Evolutionary conservation across 2,113 vertebrate genomes (phyloP).

Genomic region (Asarcornis scutulata): DNA sequence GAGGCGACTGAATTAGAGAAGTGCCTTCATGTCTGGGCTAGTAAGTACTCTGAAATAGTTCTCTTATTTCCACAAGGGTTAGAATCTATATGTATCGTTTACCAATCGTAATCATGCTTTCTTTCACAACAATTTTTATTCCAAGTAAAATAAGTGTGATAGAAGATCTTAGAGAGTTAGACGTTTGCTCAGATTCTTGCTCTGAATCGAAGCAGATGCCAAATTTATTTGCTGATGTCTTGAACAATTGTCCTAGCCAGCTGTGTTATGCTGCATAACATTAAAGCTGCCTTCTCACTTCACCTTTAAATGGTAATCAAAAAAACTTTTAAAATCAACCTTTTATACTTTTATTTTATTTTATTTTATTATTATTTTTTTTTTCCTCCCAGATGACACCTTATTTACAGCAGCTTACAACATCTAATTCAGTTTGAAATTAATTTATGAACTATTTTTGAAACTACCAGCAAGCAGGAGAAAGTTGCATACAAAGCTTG

Average conservation of each 20-base stretch:
- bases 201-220: background rate
- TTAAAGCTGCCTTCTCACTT: background rate
- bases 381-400: background rate
- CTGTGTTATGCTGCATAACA: background rate
- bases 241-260: background rate
- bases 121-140: background rate
- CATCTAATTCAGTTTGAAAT: background rate
- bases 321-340: background rate
- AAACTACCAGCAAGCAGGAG: background rate
- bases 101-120: background rate
- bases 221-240: background rate
- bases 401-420: background rate
- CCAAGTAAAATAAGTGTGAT: accelerated
- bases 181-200: background rate
- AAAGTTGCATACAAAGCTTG: background rate
- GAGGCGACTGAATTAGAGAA: background rate
- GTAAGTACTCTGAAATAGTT: background rate
- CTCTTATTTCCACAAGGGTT: background rate
- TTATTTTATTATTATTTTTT: too few species aligned
- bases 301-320: background rate
- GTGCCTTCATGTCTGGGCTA: background rate
- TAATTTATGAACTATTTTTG: background rate
- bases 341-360: background rate
- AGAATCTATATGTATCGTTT: background rate
- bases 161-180: background rate